Conservation (phyloP, 2,797 vertebrate species). For the Anableps anableps region DNA sequence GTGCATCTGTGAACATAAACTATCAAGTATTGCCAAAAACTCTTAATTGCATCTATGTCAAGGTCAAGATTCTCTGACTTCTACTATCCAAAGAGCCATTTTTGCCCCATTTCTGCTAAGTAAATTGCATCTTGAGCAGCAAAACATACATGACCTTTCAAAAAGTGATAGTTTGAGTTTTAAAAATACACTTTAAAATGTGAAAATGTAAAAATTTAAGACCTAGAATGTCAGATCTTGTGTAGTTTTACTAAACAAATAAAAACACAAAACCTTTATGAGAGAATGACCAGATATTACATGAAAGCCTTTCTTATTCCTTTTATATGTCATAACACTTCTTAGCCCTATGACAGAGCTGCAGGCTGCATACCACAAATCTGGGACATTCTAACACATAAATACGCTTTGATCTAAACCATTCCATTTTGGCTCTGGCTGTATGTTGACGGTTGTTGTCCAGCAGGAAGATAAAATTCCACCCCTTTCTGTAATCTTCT, state of each 20-base stretch:
- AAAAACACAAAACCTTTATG: neutral
- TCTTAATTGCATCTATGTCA: neutral
- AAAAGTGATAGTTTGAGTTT: neutral
- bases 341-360: neutral
- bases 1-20: neutral
- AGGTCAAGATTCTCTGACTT: neutral
- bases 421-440: neutral
- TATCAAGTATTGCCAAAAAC: neutral
- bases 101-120: too few species aligned
- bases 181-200: neutral
- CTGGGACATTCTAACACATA: too few species aligned
- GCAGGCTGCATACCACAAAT: too few species aligned
- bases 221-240: neutral
- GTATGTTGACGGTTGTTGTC: neutral
- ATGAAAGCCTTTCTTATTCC: neutral
- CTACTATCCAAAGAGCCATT: too few species aligned
- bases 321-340: neutral
- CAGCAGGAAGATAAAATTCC: too few species aligned
- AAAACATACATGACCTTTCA: too few species aligned
- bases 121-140: too few species aligned
- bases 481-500: neutral
- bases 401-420: too few species aligned
- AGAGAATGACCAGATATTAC: neutral
- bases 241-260: neutral
- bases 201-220: neutral